Percentiles rank a stretch among this genome's conserved stretches.
Evolutionary conservation across 1,140 invertebrate genomes (phyloP).

Genomic region (Mercenaria mercenaria): DNA sequence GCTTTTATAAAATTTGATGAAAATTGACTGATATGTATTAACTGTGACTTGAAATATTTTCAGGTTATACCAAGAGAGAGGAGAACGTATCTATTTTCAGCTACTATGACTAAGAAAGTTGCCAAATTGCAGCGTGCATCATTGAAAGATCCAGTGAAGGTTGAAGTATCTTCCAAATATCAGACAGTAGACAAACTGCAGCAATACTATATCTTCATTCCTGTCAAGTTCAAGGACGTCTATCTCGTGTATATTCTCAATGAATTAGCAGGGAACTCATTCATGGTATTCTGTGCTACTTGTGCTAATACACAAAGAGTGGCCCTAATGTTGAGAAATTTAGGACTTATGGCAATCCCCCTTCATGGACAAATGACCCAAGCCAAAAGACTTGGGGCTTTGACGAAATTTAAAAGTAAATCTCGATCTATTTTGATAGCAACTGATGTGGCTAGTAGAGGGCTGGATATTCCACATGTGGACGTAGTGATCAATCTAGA

Average conservation of each 20-base stretch:
- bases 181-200: conserved; percentile 98
- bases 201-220: conserved; percentile 98
- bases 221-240: conserved; percentile 98
- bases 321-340: conserved; percentile 95
- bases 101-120: conserved; percentile 98
- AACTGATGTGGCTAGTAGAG: conserved; percentile 99
- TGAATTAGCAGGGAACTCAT: conserved; percentile 97
- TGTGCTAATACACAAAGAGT: conserved; percentile 96
- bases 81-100: conserved; percentile 96
- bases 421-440: conserved; percentile 94
- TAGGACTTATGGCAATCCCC: conserved; percentile 95
- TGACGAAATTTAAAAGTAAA: conserved; percentile 86
- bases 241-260: conserved; percentile 98
- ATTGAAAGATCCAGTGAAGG: conserved; percentile 95
- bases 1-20: too few relatives aligned
- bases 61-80: conserved; percentile 93
- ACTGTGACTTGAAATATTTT: too few relatives aligned
- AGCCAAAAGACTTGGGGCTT: conserved; percentile 84
- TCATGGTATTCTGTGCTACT: conserved; percentile 98
- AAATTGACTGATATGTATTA: too few relatives aligned
- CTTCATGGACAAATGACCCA: conserved; percentile 98
- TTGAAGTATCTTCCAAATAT: conserved; percentile 98
- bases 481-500: conserved; percentile 99
- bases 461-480: conserved; percentile 99
- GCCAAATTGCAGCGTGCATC: conserved; percentile 98